These are phyloP conservation scores for Branchipolynoe longqiensis DNA, from an alignment of 2,888 invertebrate genomes.

Conservation along the genomic window DNA sequence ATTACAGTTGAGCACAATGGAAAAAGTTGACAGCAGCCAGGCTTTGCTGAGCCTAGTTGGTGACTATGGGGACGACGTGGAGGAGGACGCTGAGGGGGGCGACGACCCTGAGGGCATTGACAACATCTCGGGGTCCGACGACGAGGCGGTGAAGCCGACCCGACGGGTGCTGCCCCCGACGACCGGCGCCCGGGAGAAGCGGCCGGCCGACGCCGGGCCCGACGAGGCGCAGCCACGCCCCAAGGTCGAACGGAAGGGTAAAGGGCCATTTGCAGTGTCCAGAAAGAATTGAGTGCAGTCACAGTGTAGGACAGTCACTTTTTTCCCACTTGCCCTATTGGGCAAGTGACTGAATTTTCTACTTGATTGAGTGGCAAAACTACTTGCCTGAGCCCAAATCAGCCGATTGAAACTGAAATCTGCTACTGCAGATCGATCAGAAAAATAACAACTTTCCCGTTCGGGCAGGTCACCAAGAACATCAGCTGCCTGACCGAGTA, in stretches of 20 bases:
- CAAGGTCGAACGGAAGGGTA: constrained; percentile 41
- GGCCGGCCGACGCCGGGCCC: neutral
- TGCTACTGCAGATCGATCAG: no score
- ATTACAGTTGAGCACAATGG: constrained; percentile 22
- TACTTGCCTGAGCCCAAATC: no score
- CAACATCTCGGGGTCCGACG: constrained; percentile 59
- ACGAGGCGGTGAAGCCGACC: constrained; percentile 34
- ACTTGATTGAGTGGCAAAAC: no score
- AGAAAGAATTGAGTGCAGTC: no score
- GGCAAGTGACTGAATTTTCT: no score
- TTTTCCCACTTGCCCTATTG: no score
- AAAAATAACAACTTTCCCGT: no score
- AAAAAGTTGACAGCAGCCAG: constrained; percentile 64
- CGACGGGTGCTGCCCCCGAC: neutral
- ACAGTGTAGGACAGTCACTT: no score
- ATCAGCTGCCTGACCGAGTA: no score
- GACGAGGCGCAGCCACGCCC: constrained; percentile 1
- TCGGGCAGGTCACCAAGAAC: no score
- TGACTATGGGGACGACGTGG: constrained; percentile 64
- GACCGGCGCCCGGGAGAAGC: constrained; percentile 27
- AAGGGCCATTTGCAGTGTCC: no score
- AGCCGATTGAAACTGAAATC: no score
- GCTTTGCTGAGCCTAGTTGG: constrained; percentile 64
- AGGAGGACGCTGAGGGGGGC: constrained; percentile 36
- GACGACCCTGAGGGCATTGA: constrained; percentile 54